Base-by-base conservation (phyloP, 2,797 vertebrate species). In the Gadopsis marmoratus region DNA sequence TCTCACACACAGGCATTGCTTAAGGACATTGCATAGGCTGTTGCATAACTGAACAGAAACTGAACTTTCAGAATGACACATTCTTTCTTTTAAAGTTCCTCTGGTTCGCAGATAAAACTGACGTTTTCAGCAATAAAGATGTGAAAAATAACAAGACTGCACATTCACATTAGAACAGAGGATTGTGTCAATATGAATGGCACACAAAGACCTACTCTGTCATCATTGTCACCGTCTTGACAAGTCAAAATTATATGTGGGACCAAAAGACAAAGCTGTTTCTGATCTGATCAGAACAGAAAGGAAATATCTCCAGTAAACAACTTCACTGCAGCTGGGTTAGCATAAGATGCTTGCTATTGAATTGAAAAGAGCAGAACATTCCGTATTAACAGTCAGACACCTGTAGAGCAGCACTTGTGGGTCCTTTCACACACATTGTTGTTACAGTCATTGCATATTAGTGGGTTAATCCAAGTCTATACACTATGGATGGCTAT, bases 41-140 rank as follows among this genome's bases (percentile, higher is more conserved):
- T 86, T 90, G 79, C 68, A 81, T 78, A 84, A 86, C 62, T 33
- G 21, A 70, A 23, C 76, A 64, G 12, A 70, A 84, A 70, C 19
- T 35, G n/a, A 76, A 66, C 41, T 77, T 47, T 65, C 39, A 58
- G 37, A 73, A 66, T 73, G 60, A 71, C n/a, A 5, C 35, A 8
- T 48, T 48, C 47, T 48, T 21, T 7, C 12, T 74, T 66, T 29
- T 61, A 69, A 16, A n/a, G 39, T 39, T 45, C 12, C 14, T 55
- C 47, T 26, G 16, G n/a, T 62, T 71, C 59, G 53, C 23, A 51
- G 4, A 39, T 53, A 29, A 45, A 29, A 56, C 3, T 33, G 23
- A 84, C 50, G 11, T 67, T 73, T 68, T 45, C 9, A 54, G 23
- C 7, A n/a, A 33, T 35, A 55, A 13, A 37, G 5, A 35, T 21